These are phyloP conservation scores for Sebastes itinus DNA, from an alignment of 2,797 vertebrate genomes.

Conservation along the genomic window DNA sequence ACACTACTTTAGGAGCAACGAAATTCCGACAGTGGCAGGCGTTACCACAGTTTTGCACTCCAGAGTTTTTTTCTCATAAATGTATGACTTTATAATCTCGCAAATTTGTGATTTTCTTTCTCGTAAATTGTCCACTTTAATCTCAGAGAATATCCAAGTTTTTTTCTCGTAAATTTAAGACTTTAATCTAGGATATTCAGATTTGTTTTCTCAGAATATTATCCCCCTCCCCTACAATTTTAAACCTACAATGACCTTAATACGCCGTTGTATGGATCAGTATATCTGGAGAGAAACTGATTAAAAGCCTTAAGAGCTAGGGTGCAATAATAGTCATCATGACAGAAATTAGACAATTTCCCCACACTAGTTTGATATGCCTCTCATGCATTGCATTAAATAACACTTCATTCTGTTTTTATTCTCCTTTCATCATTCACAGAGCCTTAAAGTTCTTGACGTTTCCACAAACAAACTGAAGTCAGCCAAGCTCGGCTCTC, in stretches of 20 bases:
- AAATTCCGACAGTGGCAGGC: too few species aligned
- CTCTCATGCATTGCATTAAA: background rate
- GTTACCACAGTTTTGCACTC: too few species aligned
- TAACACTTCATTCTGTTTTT: background rate
- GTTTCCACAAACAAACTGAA: conserved; percentile 87
- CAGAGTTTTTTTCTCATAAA: too few species aligned
- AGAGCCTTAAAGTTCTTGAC: conserved; percentile 89
- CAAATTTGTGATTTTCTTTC: too few species aligned
- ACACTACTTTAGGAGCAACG: too few species aligned
- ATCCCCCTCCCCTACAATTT: background rate
- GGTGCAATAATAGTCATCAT: background rate
- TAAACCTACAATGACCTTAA: background rate
- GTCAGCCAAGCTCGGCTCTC: conserved; percentile 84
- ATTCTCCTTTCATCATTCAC: conserved; percentile 23
- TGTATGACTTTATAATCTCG: too few species aligned
- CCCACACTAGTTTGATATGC: background rate
- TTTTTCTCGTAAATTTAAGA: too few species aligned
- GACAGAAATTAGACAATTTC: background rate
- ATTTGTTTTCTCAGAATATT: too few species aligned
- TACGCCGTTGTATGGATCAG: background rate
- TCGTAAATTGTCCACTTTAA: too few species aligned
- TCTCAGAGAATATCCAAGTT: too few species aligned
- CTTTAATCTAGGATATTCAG: too few species aligned
- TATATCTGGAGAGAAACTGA: background rate
- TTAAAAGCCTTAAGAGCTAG: background rate